A percentile compares a stretch with the other conserved stretches of the same genome.
Evolutionary conservation across 2,888 invertebrate species (phyloP).

Genomic region (Osmoderma eremita): DNA sequence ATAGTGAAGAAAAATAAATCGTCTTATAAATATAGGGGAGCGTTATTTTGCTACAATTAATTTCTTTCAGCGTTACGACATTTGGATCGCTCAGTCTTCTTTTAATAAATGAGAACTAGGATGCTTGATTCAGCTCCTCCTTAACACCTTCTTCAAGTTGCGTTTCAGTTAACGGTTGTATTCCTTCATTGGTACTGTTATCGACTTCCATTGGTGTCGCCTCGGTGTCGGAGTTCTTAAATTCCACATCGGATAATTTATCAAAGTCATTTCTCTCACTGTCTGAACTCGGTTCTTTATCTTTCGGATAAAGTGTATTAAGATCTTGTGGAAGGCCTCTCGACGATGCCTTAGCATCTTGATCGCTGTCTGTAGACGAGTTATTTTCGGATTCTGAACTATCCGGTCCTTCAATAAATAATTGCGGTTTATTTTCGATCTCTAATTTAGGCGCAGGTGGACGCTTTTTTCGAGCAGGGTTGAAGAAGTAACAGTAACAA

Average conservation of each 20-base stretch:
- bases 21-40: constrained; percentile 15
- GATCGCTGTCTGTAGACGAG: constrained; percentile 53
- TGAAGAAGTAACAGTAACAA: constrained; percentile 87
- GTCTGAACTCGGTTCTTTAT: constrained; percentile 48
- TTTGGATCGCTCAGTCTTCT: constrained; percentile 28
- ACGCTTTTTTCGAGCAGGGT: constrained; percentile 88
- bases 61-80: constrained; percentile 10
- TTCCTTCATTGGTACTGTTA: neutral
- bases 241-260: constrained; percentile 50
- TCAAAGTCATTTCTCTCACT: constrained; percentile 50
- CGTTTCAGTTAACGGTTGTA: neutral
- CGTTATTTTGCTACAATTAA: constrained; percentile 12
- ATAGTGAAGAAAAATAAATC: constrained; percentile 10
- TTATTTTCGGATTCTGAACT: constrained; percentile 59
- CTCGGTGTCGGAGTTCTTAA: constrained; percentile 38
- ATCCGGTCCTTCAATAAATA: constrained; percentile 41
- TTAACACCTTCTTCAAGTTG: constrained; percentile 9
- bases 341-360: constrained; percentile 42
- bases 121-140: constrained; percentile 8
- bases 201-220: constrained; percentile 35
- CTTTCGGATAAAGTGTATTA: constrained; percentile 42
- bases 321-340: neutral
- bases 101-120: constrained; percentile 10
- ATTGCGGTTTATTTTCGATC: constrained; percentile 46
- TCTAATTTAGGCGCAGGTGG: constrained; percentile 78